Evolutionary conservation across 2,797 vertebrate species (phyloP), one percentile per base, ranked within the genome.

Genomic region (Synaphobranchus kaupii): DNA sequence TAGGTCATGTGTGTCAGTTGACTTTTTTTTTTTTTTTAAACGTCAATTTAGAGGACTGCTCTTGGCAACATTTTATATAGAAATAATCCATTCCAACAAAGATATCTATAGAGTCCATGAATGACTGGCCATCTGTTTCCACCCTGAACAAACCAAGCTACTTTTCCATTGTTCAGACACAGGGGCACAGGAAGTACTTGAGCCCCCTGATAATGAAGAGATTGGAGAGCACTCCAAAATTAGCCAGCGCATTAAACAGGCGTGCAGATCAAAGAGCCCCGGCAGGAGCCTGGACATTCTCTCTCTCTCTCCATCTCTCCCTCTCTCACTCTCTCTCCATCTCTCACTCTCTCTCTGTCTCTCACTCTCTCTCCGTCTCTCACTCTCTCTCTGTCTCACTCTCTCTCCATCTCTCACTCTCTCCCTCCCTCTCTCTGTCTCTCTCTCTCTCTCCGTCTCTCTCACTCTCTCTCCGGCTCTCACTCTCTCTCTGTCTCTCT

Each of bases 271-370:
- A 80, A n/a, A 48, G 22, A 22, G 76, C 44, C 15, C 31, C 15
- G 4, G 3, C 73, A 34, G 73, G 34, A 44, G 73, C 73, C 73
- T 78, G 73, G 34, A 34, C 84, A 0, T 58, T 76, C 73, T 28
- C 13, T 17, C n/a, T 50, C 86, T 28, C 80, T 12, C 60, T 8
- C n/a, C 13, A 60, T 34, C 78, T 15, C 20, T 3, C 58, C 28
- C 52, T 44, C 84, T 48, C 83, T 0, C 87, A 48, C 83, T 54
- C 66, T 60, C n/a, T n/a, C n/a, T n/a, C n/a, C n/a, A n/a, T n/a
- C n/a, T n/a, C n/a, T n/a, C n/a, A n/a, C n/a, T n/a, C 54, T 86
- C 58, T 83, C 85, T 81, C 58, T 85, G 66, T 85, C 83, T 83
- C 12, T 22, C 85, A 66, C 56, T 84, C 58, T 63, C 47, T 52